Evolutionary conservation across 2,797 vertebrate genomes (phyloP).

Genomic region (Eospalax fontanierii): DNA sequence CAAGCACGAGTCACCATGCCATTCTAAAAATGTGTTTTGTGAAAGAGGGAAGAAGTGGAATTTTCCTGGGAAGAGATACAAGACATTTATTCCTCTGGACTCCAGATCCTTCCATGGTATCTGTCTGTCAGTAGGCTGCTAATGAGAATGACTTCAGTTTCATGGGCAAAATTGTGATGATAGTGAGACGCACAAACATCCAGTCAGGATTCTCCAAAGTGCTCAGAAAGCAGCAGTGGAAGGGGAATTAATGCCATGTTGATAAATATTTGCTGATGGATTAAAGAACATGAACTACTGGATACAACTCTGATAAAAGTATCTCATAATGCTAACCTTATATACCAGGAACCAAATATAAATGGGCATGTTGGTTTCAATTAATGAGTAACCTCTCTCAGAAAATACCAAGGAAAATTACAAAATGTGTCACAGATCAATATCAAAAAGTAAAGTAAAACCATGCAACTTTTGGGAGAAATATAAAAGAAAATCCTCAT

Average conservation of each 20-base stretch:
- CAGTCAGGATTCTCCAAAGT: constrained; percentile 10
- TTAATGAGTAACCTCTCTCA: constrained; percentile 31
- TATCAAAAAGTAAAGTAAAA: constrained; percentile 48
- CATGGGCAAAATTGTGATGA: neutral
- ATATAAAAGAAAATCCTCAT: constrained; percentile 41
- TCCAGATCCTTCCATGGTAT: neutral
- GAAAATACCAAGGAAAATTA: constrained; percentile 44
- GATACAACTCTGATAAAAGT: constrained; percentile 51
- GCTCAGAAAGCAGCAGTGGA: constrained; percentile 56
- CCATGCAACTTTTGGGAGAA: constrained; percentile 45
- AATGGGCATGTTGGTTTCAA: constrained; percentile 48
- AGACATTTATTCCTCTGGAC: constrained; percentile 16
- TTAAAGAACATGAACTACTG: constrained; percentile 61
- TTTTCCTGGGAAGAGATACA: constrained; percentile 63
- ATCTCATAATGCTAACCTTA: constrained; percentile 36
- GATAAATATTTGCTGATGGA: constrained; percentile 80
- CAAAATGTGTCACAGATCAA: constrained; percentile 7
- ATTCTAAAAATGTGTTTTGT: neutral
- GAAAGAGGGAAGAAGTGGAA: constrained; percentile 29
- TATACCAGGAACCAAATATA: constrained; percentile 6
- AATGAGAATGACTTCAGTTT: constrained; percentile 65
- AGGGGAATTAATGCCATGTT: constrained; percentile 29
- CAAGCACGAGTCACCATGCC: neutral
- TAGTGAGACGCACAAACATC: neutral
- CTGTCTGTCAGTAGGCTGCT: constrained; percentile 72